Conservation (phyloP, 92 coral and sea anemone genomes). For the Parazoanthus swiftii region DNA sequence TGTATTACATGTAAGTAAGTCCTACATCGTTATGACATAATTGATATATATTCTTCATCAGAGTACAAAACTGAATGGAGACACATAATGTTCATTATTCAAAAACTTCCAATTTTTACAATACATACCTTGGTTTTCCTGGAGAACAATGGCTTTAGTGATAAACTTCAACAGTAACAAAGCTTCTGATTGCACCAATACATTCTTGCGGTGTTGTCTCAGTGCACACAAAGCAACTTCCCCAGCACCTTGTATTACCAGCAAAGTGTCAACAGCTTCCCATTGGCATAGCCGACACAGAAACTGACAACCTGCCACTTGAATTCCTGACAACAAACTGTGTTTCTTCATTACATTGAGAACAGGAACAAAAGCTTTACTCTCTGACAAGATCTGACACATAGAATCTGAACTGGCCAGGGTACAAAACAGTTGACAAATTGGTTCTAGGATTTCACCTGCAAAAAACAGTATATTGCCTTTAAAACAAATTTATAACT, state of each 20-base stretch:
- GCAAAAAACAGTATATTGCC: background rate
- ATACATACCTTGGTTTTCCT: constrained; percentile 19
- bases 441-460: constrained; percentile 62
- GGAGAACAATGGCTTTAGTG: constrained; percentile 7
- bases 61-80: too few species aligned
- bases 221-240: constrained; percentile 25
- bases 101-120: too few species aligned
- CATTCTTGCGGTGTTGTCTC: constrained; percentile 37
- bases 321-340: constrained; percentile 47
- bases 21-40: too few species aligned
- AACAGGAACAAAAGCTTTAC: constrained; percentile 48
- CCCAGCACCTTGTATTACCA: constrained; percentile 49
- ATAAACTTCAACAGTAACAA: constrained; percentile 12
- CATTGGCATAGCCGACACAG: constrained; percentile 49
- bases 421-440: constrained; percentile 50
- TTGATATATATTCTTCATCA: too few species aligned
- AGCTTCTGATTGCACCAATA: constrained; percentile 10
- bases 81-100: too few species aligned
- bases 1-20: too few species aligned
- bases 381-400: constrained; percentile 42
- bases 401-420: constrained; percentile 51
- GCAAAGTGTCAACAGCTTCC: constrained; percentile 29
- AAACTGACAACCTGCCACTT: constrained; percentile 58
- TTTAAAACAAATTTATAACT: too few species aligned
- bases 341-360: constrained; percentile 64